Evolutionary conservation across 2,888 invertebrate genomes (phyloP).

Genomic region (Papilio demoleus): DNA sequence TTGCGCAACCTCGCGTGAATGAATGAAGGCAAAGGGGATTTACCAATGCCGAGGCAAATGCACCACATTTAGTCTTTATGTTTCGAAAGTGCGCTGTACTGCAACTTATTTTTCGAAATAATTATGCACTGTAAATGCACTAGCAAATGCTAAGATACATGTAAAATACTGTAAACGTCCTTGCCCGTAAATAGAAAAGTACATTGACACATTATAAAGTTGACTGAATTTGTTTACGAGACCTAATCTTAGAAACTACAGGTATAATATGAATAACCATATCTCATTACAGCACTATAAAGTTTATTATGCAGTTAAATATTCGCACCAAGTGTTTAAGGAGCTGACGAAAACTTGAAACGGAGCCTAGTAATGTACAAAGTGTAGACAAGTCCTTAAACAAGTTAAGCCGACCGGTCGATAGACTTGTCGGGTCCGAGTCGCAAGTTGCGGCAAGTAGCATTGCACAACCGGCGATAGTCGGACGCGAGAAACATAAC

Average conservation of each 20-base stretch:
- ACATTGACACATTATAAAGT: not conserved
- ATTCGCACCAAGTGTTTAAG: slow-evolving; percentile 43
- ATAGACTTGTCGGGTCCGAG: slow-evolving; percentile 73
- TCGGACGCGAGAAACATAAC: slow-evolving; percentile 82
- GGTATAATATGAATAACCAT: not conserved
- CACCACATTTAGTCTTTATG: not conserved
- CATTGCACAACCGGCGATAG: slow-evolving; percentile 80
- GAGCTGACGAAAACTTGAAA: slow-evolving; percentile 41
- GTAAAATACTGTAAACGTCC: not conserved
- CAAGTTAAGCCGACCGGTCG: slow-evolving; percentile 52
- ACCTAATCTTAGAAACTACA: not conserved
- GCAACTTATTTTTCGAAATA: too few species aligned
- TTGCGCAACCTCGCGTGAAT: slow-evolving; percentile 19
- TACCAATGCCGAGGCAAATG: slow-evolving; percentile 7
- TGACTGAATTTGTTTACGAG: not conserved
- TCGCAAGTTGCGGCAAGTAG: slow-evolving; percentile 80
- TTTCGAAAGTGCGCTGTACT: too few species aligned
- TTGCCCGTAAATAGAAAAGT: not conserved
- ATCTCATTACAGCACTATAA: not conserved
- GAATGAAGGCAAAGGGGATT: slow-evolving; percentile 20
- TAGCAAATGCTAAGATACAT: not conserved
- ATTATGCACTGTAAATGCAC: too few species aligned
- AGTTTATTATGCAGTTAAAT: slow-evolving; percentile 37
- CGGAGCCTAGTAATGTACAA: slow-evolving; percentile 48
- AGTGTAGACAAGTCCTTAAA: not conserved